Conservation (phyloP, 2,888 invertebrate species). For the Calephelis perditalis region DNA sequence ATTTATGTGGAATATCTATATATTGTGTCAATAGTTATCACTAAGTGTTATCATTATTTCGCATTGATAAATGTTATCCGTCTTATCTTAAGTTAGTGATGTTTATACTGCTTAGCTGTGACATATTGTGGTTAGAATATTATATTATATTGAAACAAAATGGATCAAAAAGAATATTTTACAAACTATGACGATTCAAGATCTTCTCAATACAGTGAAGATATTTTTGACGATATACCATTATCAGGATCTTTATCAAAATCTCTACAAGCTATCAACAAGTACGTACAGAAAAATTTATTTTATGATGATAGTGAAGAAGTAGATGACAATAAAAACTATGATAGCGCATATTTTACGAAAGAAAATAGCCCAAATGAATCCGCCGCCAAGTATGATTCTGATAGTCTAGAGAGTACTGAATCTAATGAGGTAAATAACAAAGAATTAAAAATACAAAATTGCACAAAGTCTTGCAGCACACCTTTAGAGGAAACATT, state of each 20-base stretch:
- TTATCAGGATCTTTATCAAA: slow-evolving; percentile 56
- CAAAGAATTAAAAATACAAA: slow-evolving; percentile 10
- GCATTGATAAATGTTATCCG: slow-evolving; percentile 52
- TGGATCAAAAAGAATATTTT: slow-evolving; percentile 24
- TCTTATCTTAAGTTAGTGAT: slow-evolving; percentile 39
- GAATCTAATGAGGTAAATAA: slow-evolving; percentile 33
- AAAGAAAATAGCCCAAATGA: slow-evolving; percentile 66
- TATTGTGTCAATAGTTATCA: slow-evolving; percentile 37
- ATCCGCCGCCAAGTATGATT: slow-evolving; percentile 54
- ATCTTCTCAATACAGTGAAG: slow-evolving; percentile 44
- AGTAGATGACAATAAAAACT: slow-evolving; percentile 34
- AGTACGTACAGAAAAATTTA: slow-evolving; percentile 65
- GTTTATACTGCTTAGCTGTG: slow-evolving; percentile 39
- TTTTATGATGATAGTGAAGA: slow-evolving; percentile 52
- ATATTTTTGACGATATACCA: slow-evolving; percentile 46
- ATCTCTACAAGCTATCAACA: slow-evolving; percentile 63
- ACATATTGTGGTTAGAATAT: slow-evolving; percentile 34
- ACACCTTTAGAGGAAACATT: neutral
- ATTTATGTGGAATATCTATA: slow-evolving; percentile 10
- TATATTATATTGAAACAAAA: slow-evolving; percentile 24
- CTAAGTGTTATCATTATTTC: slow-evolving; percentile 46
- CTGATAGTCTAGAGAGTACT: slow-evolving; percentile 53
- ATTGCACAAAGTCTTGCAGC: neutral
- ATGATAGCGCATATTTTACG: slow-evolving; percentile 60
- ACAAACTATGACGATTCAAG: slow-evolving; percentile 31